Evolutionary conservation across 2,113 vertebrate species (phyloP).

Genomic region (Dicaeum eximium): DNA sequence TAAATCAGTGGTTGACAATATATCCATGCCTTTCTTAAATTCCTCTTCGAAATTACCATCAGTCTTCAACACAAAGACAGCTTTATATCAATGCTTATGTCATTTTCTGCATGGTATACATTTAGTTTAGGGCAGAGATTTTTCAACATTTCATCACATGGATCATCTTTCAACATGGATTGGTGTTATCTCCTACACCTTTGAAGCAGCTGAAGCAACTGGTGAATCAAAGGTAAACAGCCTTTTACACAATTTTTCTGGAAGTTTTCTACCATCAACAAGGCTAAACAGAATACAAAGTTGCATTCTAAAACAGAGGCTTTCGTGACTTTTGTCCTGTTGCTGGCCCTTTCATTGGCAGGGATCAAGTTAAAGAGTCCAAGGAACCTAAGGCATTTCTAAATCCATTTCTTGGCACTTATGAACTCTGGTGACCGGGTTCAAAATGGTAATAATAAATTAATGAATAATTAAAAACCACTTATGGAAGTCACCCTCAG

Average conservation of each 20-base stretch:
- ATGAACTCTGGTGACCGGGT: neutral
- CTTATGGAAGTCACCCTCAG: neutral
- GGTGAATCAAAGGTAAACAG: neutral
- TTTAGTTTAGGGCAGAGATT: neutral
- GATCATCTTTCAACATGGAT: neutral
- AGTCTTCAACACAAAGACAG: neutral
- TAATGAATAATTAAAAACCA: slow-evolving; percentile 29
- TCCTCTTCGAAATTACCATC: neutral
- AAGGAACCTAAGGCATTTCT: neutral
- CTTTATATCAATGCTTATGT: neutral
- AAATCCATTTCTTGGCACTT: neutral
- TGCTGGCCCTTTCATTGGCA: neutral
- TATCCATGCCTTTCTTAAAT: neutral
- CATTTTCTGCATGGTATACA: neutral
- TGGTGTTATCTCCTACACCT: neutral
- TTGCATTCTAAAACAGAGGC: neutral
- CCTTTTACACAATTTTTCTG: neutral
- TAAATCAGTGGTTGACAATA: neutral
- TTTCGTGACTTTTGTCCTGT: neutral
- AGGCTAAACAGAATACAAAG: neutral
- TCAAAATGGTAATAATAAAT: slow-evolving; percentile 15
- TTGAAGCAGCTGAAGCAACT: neutral
- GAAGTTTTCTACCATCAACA: neutral
- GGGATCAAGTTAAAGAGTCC: neutral
- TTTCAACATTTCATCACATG: neutral